phyloP scores from a whole-genome alignment of 2,888 invertebrate genomes.

The Drosophila helvetica region DNA sequence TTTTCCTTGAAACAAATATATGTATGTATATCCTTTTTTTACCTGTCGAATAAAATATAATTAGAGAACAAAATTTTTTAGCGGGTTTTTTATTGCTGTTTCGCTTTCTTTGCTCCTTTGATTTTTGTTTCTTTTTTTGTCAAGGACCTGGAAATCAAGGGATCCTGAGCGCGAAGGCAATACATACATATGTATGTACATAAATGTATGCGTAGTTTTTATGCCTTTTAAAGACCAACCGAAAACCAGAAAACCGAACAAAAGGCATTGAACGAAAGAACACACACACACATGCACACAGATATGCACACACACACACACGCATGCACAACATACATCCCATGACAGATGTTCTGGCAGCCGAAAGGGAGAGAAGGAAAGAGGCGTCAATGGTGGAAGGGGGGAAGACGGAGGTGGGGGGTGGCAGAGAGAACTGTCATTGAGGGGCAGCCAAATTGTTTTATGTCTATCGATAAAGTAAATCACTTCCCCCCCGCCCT shows the following conservation, averaged over 20 bases:
- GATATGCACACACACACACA: slow-evolving; percentile 10
- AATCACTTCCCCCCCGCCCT: slow-evolving; percentile 59
- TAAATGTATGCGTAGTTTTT: slow-evolving; percentile 56
- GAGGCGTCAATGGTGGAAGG: neutral
- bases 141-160: slow-evolving; percentile 5
- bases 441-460: slow-evolving; percentile 64
- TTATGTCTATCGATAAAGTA: slow-evolving; percentile 74
- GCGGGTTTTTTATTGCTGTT: slow-evolving; percentile 10
- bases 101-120: too few species aligned
- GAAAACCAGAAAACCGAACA: slow-evolving; percentile 33
- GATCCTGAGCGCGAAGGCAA: slow-evolving; percentile 5
- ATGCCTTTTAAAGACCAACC: slow-evolving; percentile 59
- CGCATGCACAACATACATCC: slow-evolving; percentile 1
- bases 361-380: slow-evolving; percentile 13
- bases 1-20: too few species aligned
- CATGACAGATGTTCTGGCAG: slow-evolving; percentile 58
- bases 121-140: slow-evolving; percentile 14
- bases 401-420: slow-evolving; percentile 6
- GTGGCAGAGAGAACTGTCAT: slow-evolving; percentile 27
- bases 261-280: slow-evolving; percentile 24
- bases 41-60: slow-evolving; percentile 8
- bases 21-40: neutral
- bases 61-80: slow-evolving; percentile 26
- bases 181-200: too few species aligned
- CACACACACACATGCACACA: slow-evolving; percentile 13